Base-by-base conservation (phyloP, 2,113 vertebrate species). In the Cinclus mexicanus region DNA sequence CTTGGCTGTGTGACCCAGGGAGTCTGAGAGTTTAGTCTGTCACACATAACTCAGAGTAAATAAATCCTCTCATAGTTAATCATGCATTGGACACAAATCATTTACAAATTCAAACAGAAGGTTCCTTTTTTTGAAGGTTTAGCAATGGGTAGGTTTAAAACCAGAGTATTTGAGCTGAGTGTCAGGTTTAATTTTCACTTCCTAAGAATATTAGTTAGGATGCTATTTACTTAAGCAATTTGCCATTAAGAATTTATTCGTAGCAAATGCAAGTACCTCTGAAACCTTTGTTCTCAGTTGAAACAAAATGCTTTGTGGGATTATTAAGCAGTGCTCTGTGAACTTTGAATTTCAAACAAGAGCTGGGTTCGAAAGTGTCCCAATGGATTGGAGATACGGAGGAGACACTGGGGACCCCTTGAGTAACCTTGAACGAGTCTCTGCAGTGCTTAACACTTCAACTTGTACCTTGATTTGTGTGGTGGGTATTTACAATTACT, bases 151-250 rank as follows among this genome's bases (percentile, higher is more conserved):
- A 41, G 23, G 15, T 65, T 57, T 64, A 25, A 72, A 94, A 26
- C 23, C 11, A 6, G 39, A 31, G 42, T 37, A 14, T 68, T 46
- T 84, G 56, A 78, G 39, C 86, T 21, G 49, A 64, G 84, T 47
- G 80, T 81, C 94, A 69, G 24, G 61, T 68, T 84, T 75, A 75
- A 87, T 91, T 96, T 83, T 77, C 76, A 68, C 83, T 87, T 92
- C 29, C 49, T 75, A 78, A 72, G 64, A 63, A 74, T 63, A 81
- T 89, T 81, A 83, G 56, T 91, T 78, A 47, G 59, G 63, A 26
- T 82, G 39, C 22, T 72, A 50, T 88, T 95, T 86, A 39, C 80
- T 85, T 81, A 89, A 91, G 74, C 65, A 83, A 52, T 81, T 44
- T 81, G 47, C 63, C 68, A 86, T 80, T 72, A 93, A 81, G 69